Evolutionary conservation across 2,797 vertebrate genomes (phyloP), one percentile per base, ranked within the genome.

Genomic region (Emydoidea blandingii): DNA sequence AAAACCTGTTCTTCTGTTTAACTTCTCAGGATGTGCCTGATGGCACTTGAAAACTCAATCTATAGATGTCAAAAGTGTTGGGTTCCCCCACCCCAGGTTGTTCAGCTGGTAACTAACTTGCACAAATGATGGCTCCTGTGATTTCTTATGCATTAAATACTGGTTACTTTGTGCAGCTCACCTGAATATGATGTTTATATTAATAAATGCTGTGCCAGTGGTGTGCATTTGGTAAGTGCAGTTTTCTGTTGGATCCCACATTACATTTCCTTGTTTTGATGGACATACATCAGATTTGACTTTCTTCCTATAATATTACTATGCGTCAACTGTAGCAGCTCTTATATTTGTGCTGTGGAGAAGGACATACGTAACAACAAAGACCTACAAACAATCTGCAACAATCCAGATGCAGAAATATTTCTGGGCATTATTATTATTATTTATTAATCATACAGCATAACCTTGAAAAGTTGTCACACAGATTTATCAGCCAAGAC

Each of bases 261-360:
- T 85, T 95, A 88, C 72, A 93, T 86, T 88, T 87, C 2, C 3
- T 5, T 9, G 12, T 90, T 59, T 6, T 94, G 86, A 86, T 86
- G 47, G 91, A 96, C 86, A 37, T 25, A 82, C 65, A 54, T 93
- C 72, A 41, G 96, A 86, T 92, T 84, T 93, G 3, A 56, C 92
- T 90, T 90, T 95, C 3, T 93, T 93, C 88, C 92, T 74, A n/a
- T 21, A 84, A 15, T 92, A 62, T 87, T 89, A 82, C 41, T 91
- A 5, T 86, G 59, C 88, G 29, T 92, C 93, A 95, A 92, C 78
- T 65, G 57, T 79, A 91, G 47, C 18, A 93, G 76, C 80, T 94
- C 19, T 95, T 93, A 94, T 83, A 88, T 87, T 90, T 94, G 8
- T 94, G 78, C 37, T 92, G 90, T 84, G 82, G 80, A 88, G 52